A percentile compares a stretch with the other conserved stretches of the same genome.
These are phyloP conservation scores for Drosophila yooni DNA, from an alignment of 2,888 invertebrate species.

Conservation along the genomic window DNA sequence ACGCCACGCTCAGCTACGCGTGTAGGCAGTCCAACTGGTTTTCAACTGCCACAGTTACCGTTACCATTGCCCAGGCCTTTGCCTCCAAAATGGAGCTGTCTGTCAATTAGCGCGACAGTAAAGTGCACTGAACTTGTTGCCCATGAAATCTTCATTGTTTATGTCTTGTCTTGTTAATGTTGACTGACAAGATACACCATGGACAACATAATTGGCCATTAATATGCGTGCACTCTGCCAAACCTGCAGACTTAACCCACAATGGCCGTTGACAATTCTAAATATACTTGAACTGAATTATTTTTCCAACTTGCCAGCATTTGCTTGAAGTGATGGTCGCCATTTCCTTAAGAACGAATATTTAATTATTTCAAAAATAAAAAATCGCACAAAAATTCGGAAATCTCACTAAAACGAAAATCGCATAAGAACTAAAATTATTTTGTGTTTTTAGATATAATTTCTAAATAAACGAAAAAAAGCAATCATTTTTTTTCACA, in stretches of 20 bases:
- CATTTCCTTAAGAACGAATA: background rate
- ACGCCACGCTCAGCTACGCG: conserved; percentile 15
- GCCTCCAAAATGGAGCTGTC: conserved; percentile 63
- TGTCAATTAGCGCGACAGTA: conserved; percentile 66
- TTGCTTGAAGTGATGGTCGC: background rate
- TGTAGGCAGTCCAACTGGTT: conserved; percentile 57
- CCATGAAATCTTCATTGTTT: conserved; percentile 55
- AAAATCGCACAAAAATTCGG: background rate
- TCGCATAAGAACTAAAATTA: too few species aligned
- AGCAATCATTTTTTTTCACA: too few species aligned
- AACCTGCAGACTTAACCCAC: conserved; percentile 38
- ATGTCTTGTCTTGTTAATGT: conserved; percentile 52
- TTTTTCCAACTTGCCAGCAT: background rate
- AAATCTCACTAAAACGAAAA: background rate
- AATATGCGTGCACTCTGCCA: conserved; percentile 24
- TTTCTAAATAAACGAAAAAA: too few species aligned
- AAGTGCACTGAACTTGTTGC: conserved; percentile 74
- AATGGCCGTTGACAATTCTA: background rate
- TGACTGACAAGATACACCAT: conserved; percentile 25
- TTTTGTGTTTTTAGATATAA: too few species aligned
- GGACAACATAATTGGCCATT: conserved; percentile 52
- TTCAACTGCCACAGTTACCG: conserved; percentile 31
- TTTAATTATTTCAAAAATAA: background rate
- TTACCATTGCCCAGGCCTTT: conserved; percentile 58
- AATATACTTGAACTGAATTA: background rate